Conservation (phyloP, 2,797 vertebrate genomes). For the Epinephelus awoara region DNA sequence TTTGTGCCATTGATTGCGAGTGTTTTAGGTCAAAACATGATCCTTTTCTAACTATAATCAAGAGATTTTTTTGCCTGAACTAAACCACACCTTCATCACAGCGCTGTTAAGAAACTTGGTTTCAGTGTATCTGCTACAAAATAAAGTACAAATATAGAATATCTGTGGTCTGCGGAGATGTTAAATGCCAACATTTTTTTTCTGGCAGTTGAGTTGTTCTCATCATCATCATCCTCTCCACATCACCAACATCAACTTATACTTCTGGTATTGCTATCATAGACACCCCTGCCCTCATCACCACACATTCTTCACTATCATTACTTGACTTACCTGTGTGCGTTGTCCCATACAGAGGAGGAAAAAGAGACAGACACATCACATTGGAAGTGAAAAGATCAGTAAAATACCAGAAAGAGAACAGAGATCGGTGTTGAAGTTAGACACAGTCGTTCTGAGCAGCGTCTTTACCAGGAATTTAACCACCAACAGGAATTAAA, state of each 20-base stretch:
- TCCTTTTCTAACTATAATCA: no score
- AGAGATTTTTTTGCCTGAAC: no score
- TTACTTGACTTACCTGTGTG: constrained; percentile 71
- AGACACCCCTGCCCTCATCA: background rate
- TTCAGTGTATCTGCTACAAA: no score
- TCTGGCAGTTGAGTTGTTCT: no score
- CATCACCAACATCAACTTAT: background rate
- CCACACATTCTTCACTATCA: constrained; percentile 18
- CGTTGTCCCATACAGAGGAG: constrained; percentile 39
- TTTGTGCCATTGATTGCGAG: no score
- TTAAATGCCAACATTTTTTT: no score
- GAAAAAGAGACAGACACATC: constrained; percentile 54
- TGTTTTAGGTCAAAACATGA: no score
- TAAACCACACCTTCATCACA: no score
- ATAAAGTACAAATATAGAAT: no score
- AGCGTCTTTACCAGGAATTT: constrained; percentile 7
- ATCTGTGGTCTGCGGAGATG: no score
- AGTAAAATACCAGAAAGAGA: constrained; percentile 31
- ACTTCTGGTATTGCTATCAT: background rate
- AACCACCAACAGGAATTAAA: constrained; percentile 4
- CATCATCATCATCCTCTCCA: background rate
- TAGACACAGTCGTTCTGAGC: background rate
- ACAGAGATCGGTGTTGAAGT: background rate
- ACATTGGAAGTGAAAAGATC: constrained; percentile 46
- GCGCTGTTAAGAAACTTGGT: no score